These are phyloP conservation scores for Chrysodeixis includens DNA, from an alignment of 2,888 invertebrate species.

Conservation along the genomic window DNA sequence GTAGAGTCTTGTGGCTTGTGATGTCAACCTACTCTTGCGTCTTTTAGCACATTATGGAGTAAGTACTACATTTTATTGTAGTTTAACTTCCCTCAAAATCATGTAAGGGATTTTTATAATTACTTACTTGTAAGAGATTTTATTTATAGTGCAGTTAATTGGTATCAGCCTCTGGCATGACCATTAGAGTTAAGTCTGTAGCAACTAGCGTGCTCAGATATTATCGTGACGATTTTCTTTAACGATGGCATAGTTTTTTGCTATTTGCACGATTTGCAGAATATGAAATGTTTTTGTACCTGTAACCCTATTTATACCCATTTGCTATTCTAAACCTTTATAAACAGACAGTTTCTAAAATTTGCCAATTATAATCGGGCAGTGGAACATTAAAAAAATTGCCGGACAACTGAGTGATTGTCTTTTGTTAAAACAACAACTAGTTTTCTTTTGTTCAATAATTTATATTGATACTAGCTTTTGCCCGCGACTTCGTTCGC, in stretches of 20 bases:
- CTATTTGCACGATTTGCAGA: not conserved
- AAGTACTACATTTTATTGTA: not conserved
- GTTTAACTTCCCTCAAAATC: not conserved
- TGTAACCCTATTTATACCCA: no score
- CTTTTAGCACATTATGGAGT: not conserved
- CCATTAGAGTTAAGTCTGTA: not conserved
- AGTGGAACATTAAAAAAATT: no score
- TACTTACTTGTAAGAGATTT: not conserved
- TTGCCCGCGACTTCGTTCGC: no score
- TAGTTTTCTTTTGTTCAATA: no score
- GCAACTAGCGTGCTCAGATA: not conserved
- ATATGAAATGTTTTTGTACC: no score
- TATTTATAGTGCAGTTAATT: not conserved
- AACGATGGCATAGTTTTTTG: not conserved
- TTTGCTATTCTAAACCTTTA: no score
- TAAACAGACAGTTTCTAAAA: no score
- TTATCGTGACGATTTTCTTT: not conserved
- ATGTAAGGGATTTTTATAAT: not conserved
- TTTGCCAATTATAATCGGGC: no score
- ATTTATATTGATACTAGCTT: no score
- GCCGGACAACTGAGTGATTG: no score
- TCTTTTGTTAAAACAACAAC: no score
- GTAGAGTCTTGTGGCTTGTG: not conserved
- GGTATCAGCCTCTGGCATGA: not conserved
- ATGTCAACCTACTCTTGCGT: slow-evolving; percentile 23